A percentile compares a stretch with the other conserved stretches of the same genome.
Evolutionary conservation across 2,797 vertebrate species (phyloP).

Genomic region (Staurois parvus): DNA sequence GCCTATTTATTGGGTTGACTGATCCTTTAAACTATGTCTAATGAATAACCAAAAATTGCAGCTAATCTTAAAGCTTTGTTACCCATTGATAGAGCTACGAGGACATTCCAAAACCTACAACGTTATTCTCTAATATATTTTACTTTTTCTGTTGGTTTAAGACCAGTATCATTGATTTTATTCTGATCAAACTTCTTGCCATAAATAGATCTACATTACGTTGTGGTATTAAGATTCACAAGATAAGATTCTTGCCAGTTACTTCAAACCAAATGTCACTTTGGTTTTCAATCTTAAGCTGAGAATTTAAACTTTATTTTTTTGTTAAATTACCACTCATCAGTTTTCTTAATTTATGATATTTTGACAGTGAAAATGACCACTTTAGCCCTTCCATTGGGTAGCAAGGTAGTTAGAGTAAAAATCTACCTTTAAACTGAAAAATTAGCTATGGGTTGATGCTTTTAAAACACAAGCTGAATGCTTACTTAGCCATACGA

Average conservation of each 20-base stretch:
- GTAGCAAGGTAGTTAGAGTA: background rate
- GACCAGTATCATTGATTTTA: background rate
- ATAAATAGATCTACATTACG: background rate
- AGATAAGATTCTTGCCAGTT: background rate
- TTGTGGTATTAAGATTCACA: background rate
- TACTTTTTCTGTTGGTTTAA: background rate
- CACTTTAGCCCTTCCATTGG: background rate
- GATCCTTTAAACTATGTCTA: background rate
- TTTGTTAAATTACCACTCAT: background rate
- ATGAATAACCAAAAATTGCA: background rate
- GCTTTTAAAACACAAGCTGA: background rate
- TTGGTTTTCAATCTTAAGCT: background rate
- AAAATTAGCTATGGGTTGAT: background rate
- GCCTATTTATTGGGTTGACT: background rate
- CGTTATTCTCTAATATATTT: background rate
- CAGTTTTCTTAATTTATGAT: background rate
- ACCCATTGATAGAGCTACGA: background rate
- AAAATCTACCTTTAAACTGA: background rate
- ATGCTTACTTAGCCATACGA: background rate
- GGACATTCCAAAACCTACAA: conserved; percentile 15
- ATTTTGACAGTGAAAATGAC: background rate
- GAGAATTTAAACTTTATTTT: background rate
- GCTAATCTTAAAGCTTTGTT: background rate
- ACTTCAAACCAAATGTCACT: background rate
- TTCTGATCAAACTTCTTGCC: background rate